Percentiles rank a stretch among this genome's conserved stretches.
phyloP scores from a whole-genome alignment of 2,113 vertebrate genomes.

The Corydoras sp. region DNA sequence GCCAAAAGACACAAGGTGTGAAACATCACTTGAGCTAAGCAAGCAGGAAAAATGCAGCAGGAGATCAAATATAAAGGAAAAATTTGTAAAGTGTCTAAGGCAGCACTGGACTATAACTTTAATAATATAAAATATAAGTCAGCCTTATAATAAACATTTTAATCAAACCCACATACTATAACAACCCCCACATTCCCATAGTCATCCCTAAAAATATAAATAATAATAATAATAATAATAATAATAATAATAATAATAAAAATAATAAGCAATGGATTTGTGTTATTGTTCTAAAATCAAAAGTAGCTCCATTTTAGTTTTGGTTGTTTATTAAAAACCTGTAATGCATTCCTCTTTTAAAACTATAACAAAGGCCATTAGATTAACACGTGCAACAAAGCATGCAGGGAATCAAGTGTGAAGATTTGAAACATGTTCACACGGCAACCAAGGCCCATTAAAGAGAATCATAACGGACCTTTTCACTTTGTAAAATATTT shows the following conservation, averaged over 20 bases:
- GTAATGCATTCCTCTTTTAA: too few relatives aligned
- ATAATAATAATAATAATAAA: background rate
- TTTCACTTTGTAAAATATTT: background rate
- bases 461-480: background rate
- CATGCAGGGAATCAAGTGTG: too few relatives aligned
- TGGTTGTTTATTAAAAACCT: too few relatives aligned
- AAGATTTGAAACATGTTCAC: background rate
- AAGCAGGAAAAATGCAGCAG: background rate
- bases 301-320: background rate
- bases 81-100: too few relatives aligned
- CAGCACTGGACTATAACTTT: too few relatives aligned
- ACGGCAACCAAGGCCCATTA: background rate
- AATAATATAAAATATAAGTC: too few relatives aligned
- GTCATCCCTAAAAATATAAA: too few relatives aligned
- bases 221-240: background rate
- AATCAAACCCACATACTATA: too few relatives aligned
- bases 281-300: background rate
- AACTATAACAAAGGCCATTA: too few relatives aligned
- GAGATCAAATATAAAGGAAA: background rate
- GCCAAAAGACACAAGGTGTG: background rate
- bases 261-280: conserved; percentile 1
- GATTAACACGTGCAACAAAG: too few relatives aligned
- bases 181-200: too few relatives aligned
- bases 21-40: background rate
- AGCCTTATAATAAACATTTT: too few relatives aligned